Evolutionary conservation across 2,888 invertebrate species (phyloP).

Genomic region (Sarcophaga subvicina): DNA sequence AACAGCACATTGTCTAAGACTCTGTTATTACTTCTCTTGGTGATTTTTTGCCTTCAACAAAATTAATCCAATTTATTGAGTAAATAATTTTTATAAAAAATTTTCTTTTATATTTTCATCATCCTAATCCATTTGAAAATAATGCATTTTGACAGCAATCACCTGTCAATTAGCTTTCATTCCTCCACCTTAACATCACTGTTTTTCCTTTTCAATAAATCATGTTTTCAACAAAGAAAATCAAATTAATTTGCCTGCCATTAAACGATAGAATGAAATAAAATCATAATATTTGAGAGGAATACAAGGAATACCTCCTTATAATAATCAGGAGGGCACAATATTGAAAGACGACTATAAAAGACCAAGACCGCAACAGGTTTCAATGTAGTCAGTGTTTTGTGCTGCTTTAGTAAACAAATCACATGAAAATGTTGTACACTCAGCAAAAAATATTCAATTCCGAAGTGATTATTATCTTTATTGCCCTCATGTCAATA

Average conservation of each 20-base stretch:
- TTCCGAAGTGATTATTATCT: constrained; percentile 9
- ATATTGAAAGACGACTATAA: constrained; percentile 52
- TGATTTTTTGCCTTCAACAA: too few species aligned
- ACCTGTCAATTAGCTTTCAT: constrained; percentile 61
- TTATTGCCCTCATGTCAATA: constrained; percentile 19
- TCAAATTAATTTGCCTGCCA: constrained; percentile 41
- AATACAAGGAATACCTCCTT: constrained; percentile 25
- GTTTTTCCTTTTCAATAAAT: background rate
- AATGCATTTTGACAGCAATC: constrained; percentile 45
- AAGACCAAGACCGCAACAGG: constrained; percentile 38
- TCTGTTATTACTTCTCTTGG: too few species aligned
- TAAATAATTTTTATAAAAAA: too few species aligned
- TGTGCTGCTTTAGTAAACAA: constrained; percentile 30
- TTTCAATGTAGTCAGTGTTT: constrained; percentile 45
- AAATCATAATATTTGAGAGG: constrained; percentile 30
- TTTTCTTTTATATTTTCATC: too few species aligned
- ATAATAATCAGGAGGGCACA: background rate
- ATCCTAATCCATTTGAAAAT: too few species aligned
- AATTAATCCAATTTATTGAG: too few species aligned
- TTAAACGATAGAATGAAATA: constrained; percentile 14
- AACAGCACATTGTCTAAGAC: too few species aligned
- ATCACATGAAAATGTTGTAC: constrained; percentile 27
- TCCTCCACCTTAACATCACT: background rate
- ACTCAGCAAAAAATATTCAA: constrained; percentile 31
- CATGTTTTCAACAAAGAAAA: constrained; percentile 19